Conservation (phyloP, 2,797 vertebrate genomes). For the Molothrus aeneus region DNA sequence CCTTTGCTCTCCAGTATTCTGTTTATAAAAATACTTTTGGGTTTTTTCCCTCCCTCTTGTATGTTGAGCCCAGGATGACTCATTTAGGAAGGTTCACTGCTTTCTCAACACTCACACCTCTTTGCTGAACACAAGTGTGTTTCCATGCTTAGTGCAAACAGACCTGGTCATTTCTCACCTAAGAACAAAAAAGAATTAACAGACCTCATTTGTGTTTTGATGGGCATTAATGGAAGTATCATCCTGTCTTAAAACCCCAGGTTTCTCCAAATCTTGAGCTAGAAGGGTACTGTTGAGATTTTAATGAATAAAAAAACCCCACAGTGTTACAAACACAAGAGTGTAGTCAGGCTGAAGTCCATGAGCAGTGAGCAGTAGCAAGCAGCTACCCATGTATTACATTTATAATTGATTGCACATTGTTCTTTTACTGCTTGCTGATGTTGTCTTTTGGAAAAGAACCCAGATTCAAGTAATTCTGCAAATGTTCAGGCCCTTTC, state of each 20-base stretch:
- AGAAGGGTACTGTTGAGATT: not conserved
- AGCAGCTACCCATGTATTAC: not conserved
- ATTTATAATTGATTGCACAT: not conserved
- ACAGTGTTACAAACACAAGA: not conserved
- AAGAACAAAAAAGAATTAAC: not conserved
- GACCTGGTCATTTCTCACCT: not conserved
- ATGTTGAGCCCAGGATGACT: not conserved
- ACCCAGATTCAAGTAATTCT: not conserved
- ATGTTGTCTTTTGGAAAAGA: not conserved
- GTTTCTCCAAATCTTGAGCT: not conserved
- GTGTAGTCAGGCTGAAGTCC: not conserved
- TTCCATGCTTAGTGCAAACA: not conserved
- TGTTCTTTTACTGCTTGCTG: not conserved
- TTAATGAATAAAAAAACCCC: not conserved
- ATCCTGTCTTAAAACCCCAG: not conserved
- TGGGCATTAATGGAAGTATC: not conserved
- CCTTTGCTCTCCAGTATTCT: not conserved
- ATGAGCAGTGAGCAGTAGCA: not conserved
- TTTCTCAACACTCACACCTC: not conserved
- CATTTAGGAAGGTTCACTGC: not conserved
- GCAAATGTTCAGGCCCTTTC: not conserved
- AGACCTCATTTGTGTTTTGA: not conserved
- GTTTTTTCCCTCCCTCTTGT: rapidly evolving
- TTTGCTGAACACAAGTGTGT: not conserved
- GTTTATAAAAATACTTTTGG: not conserved